These are phyloP conservation scores for Pegoplata infirma DNA, from an alignment of 2,888 invertebrate genomes.

Conservation along the genomic window DNA sequence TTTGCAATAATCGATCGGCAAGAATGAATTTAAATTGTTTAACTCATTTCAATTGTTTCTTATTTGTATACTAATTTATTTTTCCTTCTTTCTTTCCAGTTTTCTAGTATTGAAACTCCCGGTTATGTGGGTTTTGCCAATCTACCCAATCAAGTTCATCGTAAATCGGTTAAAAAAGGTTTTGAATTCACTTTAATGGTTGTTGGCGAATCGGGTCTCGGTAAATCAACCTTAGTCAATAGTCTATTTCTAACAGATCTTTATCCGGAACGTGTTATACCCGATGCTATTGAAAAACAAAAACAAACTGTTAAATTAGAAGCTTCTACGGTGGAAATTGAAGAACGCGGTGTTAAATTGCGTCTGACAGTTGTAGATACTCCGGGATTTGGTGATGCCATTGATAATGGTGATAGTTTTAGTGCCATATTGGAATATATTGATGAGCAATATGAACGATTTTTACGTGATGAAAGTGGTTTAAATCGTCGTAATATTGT, in stretches of 20 bases:
- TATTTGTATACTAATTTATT: no score
- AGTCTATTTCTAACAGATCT: constrained; percentile 96
- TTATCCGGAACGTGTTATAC: constrained; percentile 94
- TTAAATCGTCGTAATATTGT: constrained; percentile 97
- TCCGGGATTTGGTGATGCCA: constrained; percentile 96
- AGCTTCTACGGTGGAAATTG: constrained; percentile 98
- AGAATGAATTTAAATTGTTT: no score
- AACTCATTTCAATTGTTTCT: no score
- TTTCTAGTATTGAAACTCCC: constrained; percentile 90
- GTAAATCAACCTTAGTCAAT: constrained; percentile 97
- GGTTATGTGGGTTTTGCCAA: constrained; percentile 90
- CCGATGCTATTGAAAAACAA: constrained; percentile 93
- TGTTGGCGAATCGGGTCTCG: constrained; percentile 93
- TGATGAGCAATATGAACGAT: constrained; percentile 97
- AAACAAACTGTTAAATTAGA: constrained; percentile 96
- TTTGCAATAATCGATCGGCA: no score
- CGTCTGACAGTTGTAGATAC: constrained; percentile 96
- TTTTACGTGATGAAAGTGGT: constrained; percentile 94
- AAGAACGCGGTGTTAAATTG: constrained; percentile 95
- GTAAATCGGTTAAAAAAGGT: constrained; percentile 98
- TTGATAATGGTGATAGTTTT: constrained; percentile 96
- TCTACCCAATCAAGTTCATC: constrained; percentile 96
- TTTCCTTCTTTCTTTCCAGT: constrained; percentile 80
- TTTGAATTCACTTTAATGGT: constrained; percentile 99
- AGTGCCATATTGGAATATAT: constrained; percentile 96